Evolutionary conservation across 2,888 invertebrate genomes (phyloP).

Genomic region (Eudemis profundana): DNA sequence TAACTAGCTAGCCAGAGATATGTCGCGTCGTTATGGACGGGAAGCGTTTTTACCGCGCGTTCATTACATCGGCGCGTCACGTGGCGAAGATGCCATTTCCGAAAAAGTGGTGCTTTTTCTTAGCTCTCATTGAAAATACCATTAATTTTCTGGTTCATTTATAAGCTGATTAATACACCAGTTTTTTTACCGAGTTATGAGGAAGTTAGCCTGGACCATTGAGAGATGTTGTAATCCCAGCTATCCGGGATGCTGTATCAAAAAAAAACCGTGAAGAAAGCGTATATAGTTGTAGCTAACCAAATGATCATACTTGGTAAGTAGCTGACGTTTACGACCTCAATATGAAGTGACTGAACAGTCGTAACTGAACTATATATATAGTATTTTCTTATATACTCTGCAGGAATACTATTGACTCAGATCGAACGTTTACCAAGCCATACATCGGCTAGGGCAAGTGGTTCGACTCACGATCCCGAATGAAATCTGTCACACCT

Average conservation of each 20-base stretch:
- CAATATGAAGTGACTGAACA: too few species aligned
- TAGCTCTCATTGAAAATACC: conserved; percentile 21
- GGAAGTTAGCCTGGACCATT: neutral
- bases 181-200: conserved; percentile 8
- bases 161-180: conserved; percentile 8
- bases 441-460: too few species aligned
- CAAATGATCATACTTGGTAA: too few species aligned
- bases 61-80: conserved; percentile 37
- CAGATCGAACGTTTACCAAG: too few species aligned
- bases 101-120: conserved; percentile 32
- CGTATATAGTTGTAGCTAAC: too few species aligned
- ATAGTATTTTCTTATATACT: too few species aligned
- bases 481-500: too few species aligned
- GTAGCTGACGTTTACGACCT: too few species aligned
- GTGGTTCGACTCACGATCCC: too few species aligned
- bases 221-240: conserved; percentile 6
- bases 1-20: conserved; percentile 1
- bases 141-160: conserved; percentile 31
- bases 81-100: conserved; percentile 35
- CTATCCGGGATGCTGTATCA: neutral
- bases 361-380: too few species aligned
- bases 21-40: conserved; percentile 29
- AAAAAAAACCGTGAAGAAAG: neutral
- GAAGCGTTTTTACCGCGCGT: conserved; percentile 30
- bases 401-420: too few species aligned